Percentiles rank a stretch among this genome's conserved stretches.
Evolutionary conservation across 2,888 invertebrate species (phyloP).

Genomic region (Hedya salicella): DNA sequence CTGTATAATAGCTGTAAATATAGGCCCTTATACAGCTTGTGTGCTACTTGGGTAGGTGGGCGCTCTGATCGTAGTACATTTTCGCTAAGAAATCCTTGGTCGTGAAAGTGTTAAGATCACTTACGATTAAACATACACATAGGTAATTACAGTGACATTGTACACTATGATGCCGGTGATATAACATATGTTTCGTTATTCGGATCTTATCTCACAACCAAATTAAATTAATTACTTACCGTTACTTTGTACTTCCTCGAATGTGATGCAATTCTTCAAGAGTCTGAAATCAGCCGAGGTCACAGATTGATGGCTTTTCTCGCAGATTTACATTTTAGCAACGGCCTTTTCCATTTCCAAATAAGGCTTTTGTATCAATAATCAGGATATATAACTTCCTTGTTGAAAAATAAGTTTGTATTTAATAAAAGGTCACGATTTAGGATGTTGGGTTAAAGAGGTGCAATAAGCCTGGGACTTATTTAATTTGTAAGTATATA

Average conservation of each 20-base stretch:
- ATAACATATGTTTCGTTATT: not conserved
- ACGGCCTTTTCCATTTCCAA: conserved; percentile 13
- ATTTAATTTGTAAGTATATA: not conserved
- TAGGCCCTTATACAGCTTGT: too few relatives aligned
- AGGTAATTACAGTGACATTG: too few relatives aligned
- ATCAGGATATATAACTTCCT: not conserved
- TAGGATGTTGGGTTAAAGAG: not conserved
- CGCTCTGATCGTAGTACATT: too few relatives aligned
- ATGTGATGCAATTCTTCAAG: conserved; percentile 20
- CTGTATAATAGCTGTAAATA: too few relatives aligned
- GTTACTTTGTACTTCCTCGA: conserved; percentile 34
- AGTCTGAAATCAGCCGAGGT: conserved; percentile 22
- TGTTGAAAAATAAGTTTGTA: not conserved
- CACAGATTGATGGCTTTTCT: conserved; percentile 24
- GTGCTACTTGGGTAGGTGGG: too few relatives aligned
- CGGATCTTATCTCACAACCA: not conserved
- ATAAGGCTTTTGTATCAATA: not conserved
- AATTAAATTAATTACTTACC: conserved; percentile 43
- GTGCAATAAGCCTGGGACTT: not conserved
- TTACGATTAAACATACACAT: too few relatives aligned
- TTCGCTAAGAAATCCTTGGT: too few relatives aligned
- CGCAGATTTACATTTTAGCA: conserved; percentile 1
- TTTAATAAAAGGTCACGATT: not conserved
- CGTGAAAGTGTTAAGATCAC: too few relatives aligned
- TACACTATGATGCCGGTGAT: not conserved